Evolutionary conservation across 2,113 vertebrate genomes (phyloP).

Genomic region (Dipodomys ordii): DNA sequence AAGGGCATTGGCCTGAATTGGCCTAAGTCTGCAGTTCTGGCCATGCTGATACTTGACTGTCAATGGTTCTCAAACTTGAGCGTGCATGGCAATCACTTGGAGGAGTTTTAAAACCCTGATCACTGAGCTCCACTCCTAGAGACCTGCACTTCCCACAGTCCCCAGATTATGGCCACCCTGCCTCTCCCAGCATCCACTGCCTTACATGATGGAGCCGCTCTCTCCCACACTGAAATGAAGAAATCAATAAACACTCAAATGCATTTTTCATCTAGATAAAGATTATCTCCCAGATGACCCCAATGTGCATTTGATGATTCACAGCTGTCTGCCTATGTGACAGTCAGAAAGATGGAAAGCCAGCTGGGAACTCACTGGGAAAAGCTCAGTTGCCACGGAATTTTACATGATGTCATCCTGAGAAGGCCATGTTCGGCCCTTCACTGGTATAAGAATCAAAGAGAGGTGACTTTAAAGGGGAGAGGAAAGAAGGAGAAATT

Average conservation of each 20-base stretch:
- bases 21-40: not conserved
- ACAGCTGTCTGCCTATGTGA: constrained; percentile 16
- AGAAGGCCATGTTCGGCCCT: not conserved
- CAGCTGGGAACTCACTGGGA: not conserved
- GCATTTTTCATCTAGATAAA: constrained; percentile 4
- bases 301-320: not conserved
- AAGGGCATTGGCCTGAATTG: not conserved
- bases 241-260: not conserved
- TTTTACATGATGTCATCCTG: not conserved
- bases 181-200: too few relatives aligned
- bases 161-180: not conserved
- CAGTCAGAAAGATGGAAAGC: not conserved
- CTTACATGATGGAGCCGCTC: not conserved
- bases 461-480: not conserved
- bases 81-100: not conserved
- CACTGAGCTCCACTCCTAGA: not conserved
- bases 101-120: not conserved
- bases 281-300: constrained; percentile 10
- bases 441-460: not conserved
- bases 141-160: not conserved
- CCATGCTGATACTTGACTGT: not conserved
- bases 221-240: not conserved
- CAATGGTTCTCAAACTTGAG: not conserved
- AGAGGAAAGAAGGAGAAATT: not conserved
- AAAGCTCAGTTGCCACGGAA: not conserved